Evolutionary conservation across 2,113 vertebrate species (phyloP), one percentile per base, ranked within the genome.

Genomic region (Falcunculus frontatus): DNA sequence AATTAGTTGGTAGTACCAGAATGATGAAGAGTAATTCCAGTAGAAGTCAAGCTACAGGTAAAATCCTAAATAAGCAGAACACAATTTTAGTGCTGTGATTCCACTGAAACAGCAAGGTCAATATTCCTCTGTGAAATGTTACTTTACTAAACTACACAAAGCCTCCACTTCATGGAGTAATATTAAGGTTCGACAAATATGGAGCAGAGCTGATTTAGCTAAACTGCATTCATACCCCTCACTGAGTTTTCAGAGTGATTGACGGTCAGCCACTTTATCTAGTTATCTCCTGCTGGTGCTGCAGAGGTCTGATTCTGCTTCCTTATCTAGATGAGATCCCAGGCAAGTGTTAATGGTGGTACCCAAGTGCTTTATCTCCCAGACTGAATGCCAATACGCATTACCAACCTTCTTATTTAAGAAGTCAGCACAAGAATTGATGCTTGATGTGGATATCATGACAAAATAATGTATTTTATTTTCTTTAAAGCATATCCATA

Each of bases 191-290:
- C 21, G 50, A 16, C 2, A 84, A 87, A 70, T 4, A 33, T 3
- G 9, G 16, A 56, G 25, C 27, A 87, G 65, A 82, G 13, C 9
- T 82, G 25, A 47, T 82, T 70, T 78, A 84, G 33, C 44, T 82
- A 50, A 87, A 69, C 10, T 4, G 1, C 23, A 26, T 55, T 74
- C 2, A 53, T 32, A 27, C 14, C 2, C 15, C 22, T 46, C 39
- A 16, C 8, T 0, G 3, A 57, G 10, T 57, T 92, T 78, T 81
- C 42, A 33, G 42, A 59, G 4, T 74, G 37, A 49, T 30, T 47
- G 10, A 37, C 10, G 0, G 44, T 63, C 20, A 23, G 23, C 41
- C 0, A 1, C 33, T 68, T 46, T 46, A 47, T 42, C n/a, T 50
- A n/a, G 32, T 75, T 53, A 46, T 73, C n/a, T 95, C 30, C 50